Evolutionary conservation across 2,888 invertebrate genomes (phyloP).

Genomic region (Luperina testacea): DNA sequence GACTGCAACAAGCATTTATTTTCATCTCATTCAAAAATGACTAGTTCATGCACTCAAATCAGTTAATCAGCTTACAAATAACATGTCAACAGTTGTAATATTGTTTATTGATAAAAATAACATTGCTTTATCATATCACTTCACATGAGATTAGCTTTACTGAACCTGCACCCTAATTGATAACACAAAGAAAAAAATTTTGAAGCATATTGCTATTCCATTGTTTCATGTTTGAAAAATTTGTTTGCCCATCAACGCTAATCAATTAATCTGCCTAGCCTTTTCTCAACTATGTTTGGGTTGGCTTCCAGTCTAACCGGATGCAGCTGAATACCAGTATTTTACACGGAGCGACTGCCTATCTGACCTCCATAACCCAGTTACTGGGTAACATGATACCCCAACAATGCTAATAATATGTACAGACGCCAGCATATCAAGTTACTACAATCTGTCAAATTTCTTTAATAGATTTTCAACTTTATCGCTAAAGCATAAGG

Average conservation of each 20-base stretch:
- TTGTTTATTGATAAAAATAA: not conserved
- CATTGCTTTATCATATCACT: not conserved
- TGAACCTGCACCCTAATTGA: too few relatives aligned
- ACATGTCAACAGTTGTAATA: not conserved
- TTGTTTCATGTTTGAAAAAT: not conserved
- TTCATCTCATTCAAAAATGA: not conserved
- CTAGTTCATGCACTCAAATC: not conserved
- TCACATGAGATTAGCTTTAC: not conserved
- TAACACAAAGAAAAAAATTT: too few relatives aligned
- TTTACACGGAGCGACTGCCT: not conserved
- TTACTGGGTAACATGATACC: not conserved
- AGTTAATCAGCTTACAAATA: not conserved
- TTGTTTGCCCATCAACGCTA: not conserved
- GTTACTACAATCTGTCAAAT: too few relatives aligned
- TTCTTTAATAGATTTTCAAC: too few relatives aligned
- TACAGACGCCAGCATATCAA: too few relatives aligned
- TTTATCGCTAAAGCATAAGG: too few relatives aligned
- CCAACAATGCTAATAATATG: not conserved
- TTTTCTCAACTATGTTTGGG: not conserved
- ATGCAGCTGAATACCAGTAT: not conserved
- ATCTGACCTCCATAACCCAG: not conserved
- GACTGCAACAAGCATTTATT: not conserved
- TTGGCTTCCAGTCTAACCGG: not conserved
- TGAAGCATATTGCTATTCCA: too few relatives aligned
- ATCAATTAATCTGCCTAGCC: not conserved